Evolutionary conservation across 2,797 vertebrate species (phyloP).

Genomic region (Chiloscyllium punctatum): DNA sequence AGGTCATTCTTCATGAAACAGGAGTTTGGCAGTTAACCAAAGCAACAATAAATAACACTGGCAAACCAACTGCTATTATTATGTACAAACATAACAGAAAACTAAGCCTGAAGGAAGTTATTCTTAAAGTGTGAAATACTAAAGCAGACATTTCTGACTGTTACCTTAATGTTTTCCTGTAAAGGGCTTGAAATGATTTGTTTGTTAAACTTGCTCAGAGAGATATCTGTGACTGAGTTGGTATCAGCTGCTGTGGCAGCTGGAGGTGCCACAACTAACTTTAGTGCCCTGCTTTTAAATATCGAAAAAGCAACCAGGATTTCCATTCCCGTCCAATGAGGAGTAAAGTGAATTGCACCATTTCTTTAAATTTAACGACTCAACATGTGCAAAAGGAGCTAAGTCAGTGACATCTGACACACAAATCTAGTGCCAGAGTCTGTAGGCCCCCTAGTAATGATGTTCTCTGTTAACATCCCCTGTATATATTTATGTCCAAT

Average conservation of each 20-base stretch:
- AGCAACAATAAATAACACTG: constrained; percentile 48
- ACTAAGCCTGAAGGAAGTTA: background rate
- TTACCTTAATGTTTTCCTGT: background rate
- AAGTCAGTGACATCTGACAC: no score
- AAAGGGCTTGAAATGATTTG: background rate
- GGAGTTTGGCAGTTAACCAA: constrained; percentile 47
- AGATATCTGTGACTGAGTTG: background rate
- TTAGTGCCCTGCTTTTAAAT: background rate
- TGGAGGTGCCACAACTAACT: background rate
- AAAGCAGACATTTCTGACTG: background rate
- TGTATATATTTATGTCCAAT: no score
- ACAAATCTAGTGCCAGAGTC: no score
- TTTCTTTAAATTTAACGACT: no score
- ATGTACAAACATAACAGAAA: background rate
- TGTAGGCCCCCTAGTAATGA: no score
- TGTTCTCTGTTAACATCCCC: no score
- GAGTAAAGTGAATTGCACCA: no score
- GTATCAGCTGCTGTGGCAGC: background rate
- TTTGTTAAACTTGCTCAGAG: background rate
- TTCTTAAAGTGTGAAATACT: constrained; percentile 15
- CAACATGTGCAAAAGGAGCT: no score
- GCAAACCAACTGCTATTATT: constrained; percentile 1
- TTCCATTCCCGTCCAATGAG: background rate
- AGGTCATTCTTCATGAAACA: constrained; percentile 57
- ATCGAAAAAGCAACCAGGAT: background rate